phyloP scores from a whole-genome alignment of 2,888 invertebrate species.

The Mimachlamys varia region DNA sequence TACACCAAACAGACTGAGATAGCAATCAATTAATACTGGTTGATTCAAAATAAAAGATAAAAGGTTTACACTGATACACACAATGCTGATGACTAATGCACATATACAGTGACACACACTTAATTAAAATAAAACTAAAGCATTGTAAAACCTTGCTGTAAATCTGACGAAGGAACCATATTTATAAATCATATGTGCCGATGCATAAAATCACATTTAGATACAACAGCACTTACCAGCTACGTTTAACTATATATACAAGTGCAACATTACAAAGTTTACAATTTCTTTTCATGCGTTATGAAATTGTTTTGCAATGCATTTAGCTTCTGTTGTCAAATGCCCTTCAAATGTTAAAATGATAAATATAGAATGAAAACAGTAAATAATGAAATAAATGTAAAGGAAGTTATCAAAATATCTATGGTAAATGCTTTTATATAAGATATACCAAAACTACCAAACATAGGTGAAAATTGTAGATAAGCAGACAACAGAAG shows the following conservation, averaged over 20 bases:
- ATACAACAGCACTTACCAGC: too few species aligned
- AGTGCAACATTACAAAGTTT: too few species aligned
- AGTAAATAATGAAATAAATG: not conserved
- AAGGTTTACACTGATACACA: not conserved
- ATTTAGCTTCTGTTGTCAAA: not conserved
- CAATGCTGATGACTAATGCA: not conserved
- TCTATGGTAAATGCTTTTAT: too few species aligned
- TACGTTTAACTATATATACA: too few species aligned
- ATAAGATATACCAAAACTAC: not conserved
- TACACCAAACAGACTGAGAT: too few species aligned
- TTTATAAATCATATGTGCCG: too few species aligned
- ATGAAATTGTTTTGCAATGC: too few species aligned
- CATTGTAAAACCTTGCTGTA: not conserved
- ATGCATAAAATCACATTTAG: too few species aligned
- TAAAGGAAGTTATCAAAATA: not conserved
- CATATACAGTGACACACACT: too few species aligned
- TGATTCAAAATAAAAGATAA: too few species aligned
- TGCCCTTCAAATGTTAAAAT: not conserved
- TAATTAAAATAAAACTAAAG: not conserved
- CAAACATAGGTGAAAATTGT: not conserved
- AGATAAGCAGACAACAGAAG: not conserved
- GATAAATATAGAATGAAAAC: not conserved
- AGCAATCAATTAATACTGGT: too few species aligned
- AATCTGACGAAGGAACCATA: not conserved
- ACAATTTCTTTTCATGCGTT: too few species aligned